Conservation (phyloP, 2,113 vertebrate genomes). For the Grammomys surdaster region DNA sequence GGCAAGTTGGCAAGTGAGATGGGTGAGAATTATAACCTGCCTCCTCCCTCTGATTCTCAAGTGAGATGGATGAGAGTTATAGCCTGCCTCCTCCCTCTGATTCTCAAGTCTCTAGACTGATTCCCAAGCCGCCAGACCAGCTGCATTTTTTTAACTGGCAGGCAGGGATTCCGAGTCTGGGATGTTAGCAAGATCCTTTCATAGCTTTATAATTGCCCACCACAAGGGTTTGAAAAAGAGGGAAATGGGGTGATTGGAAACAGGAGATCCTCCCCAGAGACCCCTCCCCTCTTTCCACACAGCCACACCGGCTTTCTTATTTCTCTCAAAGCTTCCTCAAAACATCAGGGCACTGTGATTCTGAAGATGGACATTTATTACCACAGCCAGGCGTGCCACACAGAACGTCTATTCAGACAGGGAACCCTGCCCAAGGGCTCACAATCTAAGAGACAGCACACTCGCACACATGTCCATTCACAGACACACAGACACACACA, state of each 20-base stretch:
- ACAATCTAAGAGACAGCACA: conserved; percentile 74
- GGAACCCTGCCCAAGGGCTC: conserved; percentile 78
- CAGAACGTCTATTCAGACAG: conserved; percentile 55
- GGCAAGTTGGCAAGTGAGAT: background rate
- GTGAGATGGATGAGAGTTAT: background rate
- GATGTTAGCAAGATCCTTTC: background rate
- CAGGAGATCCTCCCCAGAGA: background rate
- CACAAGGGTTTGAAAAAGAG: background rate
- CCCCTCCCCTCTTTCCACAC: background rate
- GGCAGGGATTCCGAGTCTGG: background rate
- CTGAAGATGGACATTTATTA: conserved; percentile 76
- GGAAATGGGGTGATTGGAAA: background rate
- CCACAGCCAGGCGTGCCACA: conserved; percentile 51
- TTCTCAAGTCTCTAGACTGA: background rate
- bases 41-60: background rate
- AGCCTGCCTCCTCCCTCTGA: no score
- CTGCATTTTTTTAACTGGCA: background rate
- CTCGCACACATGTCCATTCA: background rate
- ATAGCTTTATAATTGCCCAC: background rate
- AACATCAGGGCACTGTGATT: background rate
- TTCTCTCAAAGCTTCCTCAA: conserved; percentile 40
- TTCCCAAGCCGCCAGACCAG: background rate
- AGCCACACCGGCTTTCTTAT: background rate
- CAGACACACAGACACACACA: background rate
- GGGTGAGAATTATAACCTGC: background rate